phyloP scores from a whole-genome alignment of 2,797 vertebrate genomes.

The Sphaeramia orbicularis region DNA sequence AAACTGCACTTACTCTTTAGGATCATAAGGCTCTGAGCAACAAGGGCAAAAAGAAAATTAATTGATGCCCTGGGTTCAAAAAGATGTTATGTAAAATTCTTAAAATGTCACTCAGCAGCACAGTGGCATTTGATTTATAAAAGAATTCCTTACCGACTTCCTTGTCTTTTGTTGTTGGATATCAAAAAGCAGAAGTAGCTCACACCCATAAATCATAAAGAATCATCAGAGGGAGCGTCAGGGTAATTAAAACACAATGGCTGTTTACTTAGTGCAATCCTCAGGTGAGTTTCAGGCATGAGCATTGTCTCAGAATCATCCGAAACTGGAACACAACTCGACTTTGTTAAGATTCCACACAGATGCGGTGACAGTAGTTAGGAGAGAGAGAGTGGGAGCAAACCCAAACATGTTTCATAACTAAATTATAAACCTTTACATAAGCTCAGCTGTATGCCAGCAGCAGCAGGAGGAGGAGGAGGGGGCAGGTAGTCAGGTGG shows the following conservation, averaged over 20 bases:
- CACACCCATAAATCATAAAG: constrained; percentile 15
- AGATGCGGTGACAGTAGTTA: constrained; percentile 38
- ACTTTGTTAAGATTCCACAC: constrained; percentile 35
- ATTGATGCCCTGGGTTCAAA: constrained; percentile 13
- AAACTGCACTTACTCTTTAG: not conserved
- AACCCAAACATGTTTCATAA: constrained; percentile 40
- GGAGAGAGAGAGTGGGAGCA: constrained; percentile 31
- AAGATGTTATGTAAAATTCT: constrained; percentile 20
- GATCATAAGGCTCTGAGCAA: not conserved
- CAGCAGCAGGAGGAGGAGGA: not conserved
- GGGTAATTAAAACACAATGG: constrained; percentile 34
- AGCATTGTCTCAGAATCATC: constrained; percentile 17
- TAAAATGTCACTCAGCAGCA: constrained; percentile 29
- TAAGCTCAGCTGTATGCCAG: constrained; percentile 1
- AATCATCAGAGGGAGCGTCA: constrained; percentile 29
- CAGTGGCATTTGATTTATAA: not conserved
- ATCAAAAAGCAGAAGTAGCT: constrained; percentile 7
- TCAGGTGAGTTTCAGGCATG: constrained; percentile 43
- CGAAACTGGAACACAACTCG: constrained; percentile 21
- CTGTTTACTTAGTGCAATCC: constrained; percentile 34
- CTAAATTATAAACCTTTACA: constrained; percentile 11
- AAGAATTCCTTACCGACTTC: constrained; percentile 18
- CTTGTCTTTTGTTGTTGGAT: constrained; percentile 6
- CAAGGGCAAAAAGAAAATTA: not conserved
- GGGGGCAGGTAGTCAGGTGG: not conserved